phyloP scores from a whole-genome alignment of 2,113 vertebrate species.

The Tamias sibiricus region DNA sequence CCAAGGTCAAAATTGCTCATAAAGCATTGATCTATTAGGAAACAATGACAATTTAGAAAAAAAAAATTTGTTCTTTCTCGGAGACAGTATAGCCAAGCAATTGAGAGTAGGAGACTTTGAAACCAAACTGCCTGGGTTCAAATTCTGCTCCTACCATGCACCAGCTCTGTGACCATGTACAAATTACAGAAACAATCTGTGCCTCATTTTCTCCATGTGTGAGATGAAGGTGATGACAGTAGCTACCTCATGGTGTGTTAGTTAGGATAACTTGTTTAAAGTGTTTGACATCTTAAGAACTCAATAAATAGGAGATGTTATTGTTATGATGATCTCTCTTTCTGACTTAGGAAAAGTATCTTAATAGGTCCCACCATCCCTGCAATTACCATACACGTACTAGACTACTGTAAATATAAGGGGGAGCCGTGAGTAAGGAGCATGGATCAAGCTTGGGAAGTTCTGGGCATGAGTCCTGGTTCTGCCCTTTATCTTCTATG shows the following conservation, averaged over 20 bases:
- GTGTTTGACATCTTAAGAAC: background rate
- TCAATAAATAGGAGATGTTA: background rate
- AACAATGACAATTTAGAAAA: background rate
- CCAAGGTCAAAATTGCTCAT: conserved; percentile 42
- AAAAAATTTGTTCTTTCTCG: background rate
- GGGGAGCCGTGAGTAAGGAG: background rate
- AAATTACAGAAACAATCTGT: background rate
- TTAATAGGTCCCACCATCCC: background rate
- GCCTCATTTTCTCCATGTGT: background rate
- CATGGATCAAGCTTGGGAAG: background rate
- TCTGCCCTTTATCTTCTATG: background rate
- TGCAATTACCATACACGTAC: background rate
- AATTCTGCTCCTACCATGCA: background rate
- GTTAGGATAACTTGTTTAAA: background rate
- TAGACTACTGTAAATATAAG: background rate
- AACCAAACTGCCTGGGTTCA: background rate
- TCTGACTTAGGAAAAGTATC: background rate
- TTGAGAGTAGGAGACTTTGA: background rate
- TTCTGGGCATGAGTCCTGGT: background rate
- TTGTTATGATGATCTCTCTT: background rate
- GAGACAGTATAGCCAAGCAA: background rate
- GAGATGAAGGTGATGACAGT: background rate
- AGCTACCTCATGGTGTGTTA: fast-evolving
- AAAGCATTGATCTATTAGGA: background rate
- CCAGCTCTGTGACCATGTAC: background rate